These are phyloP conservation scores for Acanthiza pusilla DNA, from an alignment of 2,797 vertebrate genomes.

Conservation along the genomic window DNA sequence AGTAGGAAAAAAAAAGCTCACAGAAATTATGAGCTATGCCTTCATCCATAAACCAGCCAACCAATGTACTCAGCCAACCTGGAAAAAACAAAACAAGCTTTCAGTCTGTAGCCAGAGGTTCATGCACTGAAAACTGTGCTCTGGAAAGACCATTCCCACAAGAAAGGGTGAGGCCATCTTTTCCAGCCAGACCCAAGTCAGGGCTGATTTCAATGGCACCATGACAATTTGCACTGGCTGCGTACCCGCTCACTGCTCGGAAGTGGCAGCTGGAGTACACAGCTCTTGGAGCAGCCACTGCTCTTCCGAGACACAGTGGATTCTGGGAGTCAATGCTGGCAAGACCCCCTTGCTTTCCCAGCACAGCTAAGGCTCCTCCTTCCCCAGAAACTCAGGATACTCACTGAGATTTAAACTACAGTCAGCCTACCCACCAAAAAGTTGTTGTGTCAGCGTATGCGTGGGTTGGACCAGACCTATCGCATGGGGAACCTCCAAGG, in stretches of 20 bases:
- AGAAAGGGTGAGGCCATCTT: not conserved
- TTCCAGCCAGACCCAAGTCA: not conserved
- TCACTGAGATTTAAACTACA: not conserved
- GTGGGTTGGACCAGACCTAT: not conserved
- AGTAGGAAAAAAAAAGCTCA: not conserved
- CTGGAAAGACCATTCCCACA: not conserved
- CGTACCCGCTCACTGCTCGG: accelerated
- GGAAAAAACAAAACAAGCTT: not conserved
- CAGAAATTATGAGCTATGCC: not conserved
- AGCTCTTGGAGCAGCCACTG: not conserved
- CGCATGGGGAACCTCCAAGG: not conserved
- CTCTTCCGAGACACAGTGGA: accelerated
- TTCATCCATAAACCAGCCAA: not conserved
- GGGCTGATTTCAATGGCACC: not conserved
- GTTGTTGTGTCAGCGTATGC: too few relatives aligned
- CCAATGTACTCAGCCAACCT: not conserved
- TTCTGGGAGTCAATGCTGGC: not conserved
- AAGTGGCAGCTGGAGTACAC: not conserved
- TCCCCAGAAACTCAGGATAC: not conserved
- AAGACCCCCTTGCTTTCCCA: not conserved
- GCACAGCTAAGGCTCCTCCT: not conserved
- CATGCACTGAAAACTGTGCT: not conserved
- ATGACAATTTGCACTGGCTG: not conserved
- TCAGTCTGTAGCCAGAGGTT: not conserved
- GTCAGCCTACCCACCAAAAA: not conserved